Evolutionary conservation across 2,888 invertebrate genomes (phyloP), one percentile per base, ranked within the genome.

Genomic region (Tillus elongatus): DNA sequence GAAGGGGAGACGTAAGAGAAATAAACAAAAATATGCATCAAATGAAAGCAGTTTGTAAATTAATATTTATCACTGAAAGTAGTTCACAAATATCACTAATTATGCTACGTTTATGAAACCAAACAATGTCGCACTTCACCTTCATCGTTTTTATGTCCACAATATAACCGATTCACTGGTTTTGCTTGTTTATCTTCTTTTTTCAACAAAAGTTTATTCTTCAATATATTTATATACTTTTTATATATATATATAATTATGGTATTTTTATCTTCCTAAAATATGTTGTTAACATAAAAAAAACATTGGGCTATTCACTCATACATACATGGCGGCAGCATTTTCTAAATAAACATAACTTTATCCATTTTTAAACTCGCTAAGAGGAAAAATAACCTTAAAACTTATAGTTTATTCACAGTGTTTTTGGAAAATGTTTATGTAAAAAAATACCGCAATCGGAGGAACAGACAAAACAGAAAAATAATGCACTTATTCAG

Each of bases 71-170:
- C 58, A 60, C 57, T 56, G 58, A 59, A 61, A 59, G n/a, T 60
- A 57, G 60, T 58, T 61, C 63, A 63, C 62, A 63, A 63, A 53
- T 60, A 62, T 62, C 61, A 61, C 64, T 63, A 62, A 53, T 51
- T 52, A 54, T 52, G 49, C 55, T 56, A 56, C 53, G 53, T 51
- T 52, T 55, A 50, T 50, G 54, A 57, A 55, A 53, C 44, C 54
- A 57, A 59, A 54, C 55, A 54, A 53, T 53, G 54, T 56, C 60
- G 58, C 63, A 62, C 63, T 61, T 60, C 61, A 62, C 62, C 60
- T 51, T 54, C 52, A 60, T 58, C n/a, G n/a, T 53, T 58, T 54
- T 51, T 26, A 53, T 55, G 55, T 57, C 48, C 56, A 56, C 54
- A 56, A 53, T 50, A 46, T 42, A 44, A 54, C 44, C 46, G 43